Evolutionary conservation across 64 coral and sea anemone genomes (phyloP).

Genomic region (Anthopleura sola): DNA sequence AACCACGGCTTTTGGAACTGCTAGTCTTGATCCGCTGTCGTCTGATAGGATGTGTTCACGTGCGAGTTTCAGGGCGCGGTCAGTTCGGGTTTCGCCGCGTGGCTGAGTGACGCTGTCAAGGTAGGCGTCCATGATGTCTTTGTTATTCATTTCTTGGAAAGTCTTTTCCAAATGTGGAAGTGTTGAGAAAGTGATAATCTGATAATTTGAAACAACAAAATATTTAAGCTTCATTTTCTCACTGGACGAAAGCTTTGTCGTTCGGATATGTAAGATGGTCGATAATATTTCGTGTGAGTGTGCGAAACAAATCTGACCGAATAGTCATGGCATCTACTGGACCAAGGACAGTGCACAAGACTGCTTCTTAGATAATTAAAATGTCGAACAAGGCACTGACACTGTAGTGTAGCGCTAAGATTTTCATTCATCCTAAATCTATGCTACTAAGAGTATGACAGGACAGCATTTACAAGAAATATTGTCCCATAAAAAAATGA

Average conservation of each 20-base stretch:
- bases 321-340: too few species aligned
- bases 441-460: not conserved
- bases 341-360: too few species aligned
- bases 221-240: not conserved
- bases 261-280: not conserved
- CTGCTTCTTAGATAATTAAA: too few species aligned
- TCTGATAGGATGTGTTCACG: slow-evolving; percentile 48
- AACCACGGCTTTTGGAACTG: slow-evolving; percentile 71
- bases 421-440: not conserved
- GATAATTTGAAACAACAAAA: not conserved
- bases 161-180: slow-evolving; percentile 63
- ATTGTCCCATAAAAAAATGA: too few species aligned
- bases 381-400: too few species aligned
- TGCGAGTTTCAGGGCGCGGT: slow-evolving; percentile 72
- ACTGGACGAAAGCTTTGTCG: not conserved
- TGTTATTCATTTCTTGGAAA: slow-evolving; percentile 74
- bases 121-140: slow-evolving; percentile 44
- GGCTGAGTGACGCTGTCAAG: slow-evolving; percentile 74
- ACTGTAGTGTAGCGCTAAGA: not conserved
- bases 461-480: too few species aligned
- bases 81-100: slow-evolving; percentile 80
- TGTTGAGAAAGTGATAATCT: slow-evolving; percentile 72
- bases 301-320: not conserved
- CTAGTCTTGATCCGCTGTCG: slow-evolving; percentile 41
- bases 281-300: not conserved